These are phyloP conservation scores for Protobothrops flavoviridis DNA, from an alignment of 2,113 vertebrate genomes.

Conservation along the genomic window DNA sequence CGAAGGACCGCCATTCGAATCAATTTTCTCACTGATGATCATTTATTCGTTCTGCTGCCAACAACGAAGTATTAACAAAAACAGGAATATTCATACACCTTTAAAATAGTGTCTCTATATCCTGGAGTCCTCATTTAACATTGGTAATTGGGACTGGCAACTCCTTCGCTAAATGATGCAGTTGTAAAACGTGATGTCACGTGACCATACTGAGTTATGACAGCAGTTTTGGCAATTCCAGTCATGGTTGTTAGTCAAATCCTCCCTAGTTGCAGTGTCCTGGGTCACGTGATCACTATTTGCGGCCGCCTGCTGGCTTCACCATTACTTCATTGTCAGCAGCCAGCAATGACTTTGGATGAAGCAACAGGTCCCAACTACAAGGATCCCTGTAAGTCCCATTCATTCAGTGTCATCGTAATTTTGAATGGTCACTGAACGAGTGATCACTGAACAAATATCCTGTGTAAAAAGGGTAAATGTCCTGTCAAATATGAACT, in stretches of 20 bases:
- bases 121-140: background rate
- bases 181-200: background rate
- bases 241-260: background rate
- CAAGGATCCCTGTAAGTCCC: background rate
- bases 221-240: background rate
- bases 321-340: background rate
- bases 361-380: background rate
- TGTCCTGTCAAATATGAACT: background rate
- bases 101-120: background rate
- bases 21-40: background rate
- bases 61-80: background rate
- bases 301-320: background rate
- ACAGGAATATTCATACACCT: background rate
- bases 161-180: background rate
- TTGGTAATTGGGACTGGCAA: background rate
- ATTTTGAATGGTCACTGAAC: background rate
- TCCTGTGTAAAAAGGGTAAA: background rate
- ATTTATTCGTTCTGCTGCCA: background rate
- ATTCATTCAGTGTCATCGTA: background rate
- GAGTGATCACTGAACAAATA: background rate
- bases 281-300: background rate
- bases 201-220: background rate
- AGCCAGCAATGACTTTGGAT: background rate
- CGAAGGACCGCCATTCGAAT: background rate
- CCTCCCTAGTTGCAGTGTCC: background rate